These are phyloP conservation scores for Bothrops jararaca DNA, from an alignment of 2,113 vertebrate genomes.

Conservation along the genomic window DNA sequence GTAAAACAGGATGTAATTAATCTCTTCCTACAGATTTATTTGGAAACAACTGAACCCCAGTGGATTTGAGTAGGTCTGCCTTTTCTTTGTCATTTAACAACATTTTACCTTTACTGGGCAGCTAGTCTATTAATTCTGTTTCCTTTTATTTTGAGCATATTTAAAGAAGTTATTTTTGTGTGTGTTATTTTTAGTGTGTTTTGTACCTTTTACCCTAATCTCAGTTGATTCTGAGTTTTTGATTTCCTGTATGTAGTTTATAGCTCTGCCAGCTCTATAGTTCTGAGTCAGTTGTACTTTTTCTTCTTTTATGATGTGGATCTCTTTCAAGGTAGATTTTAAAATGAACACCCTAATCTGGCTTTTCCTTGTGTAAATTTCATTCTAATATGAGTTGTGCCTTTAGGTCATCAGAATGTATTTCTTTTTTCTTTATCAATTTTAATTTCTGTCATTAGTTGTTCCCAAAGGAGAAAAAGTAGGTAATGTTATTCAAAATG, in stretches of 20 bases:
- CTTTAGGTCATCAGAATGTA: neutral
- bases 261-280: neutral
- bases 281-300: neutral
- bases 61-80: neutral
- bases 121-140: neutral
- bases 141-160: neutral
- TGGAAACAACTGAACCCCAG: neutral
- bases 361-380: neutral
- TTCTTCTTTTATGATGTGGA: neutral
- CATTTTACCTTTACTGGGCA: neutral
- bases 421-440: neutral
- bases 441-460: neutral
- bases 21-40: neutral
- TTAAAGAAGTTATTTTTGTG: neutral
- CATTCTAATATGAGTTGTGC: neutral
- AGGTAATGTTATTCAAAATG: neutral
- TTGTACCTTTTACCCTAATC: neutral
- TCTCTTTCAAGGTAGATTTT: neutral
- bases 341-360: neutral
- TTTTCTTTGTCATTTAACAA: neutral
- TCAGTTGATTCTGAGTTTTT: neutral
- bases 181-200: neutral
- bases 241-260: neutral
- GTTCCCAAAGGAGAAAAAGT: neutral
- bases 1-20: neutral